These are phyloP conservation scores for Brachyopa scutellaris DNA, from an alignment of 2,888 invertebrate species.

Conservation along the genomic window DNA sequence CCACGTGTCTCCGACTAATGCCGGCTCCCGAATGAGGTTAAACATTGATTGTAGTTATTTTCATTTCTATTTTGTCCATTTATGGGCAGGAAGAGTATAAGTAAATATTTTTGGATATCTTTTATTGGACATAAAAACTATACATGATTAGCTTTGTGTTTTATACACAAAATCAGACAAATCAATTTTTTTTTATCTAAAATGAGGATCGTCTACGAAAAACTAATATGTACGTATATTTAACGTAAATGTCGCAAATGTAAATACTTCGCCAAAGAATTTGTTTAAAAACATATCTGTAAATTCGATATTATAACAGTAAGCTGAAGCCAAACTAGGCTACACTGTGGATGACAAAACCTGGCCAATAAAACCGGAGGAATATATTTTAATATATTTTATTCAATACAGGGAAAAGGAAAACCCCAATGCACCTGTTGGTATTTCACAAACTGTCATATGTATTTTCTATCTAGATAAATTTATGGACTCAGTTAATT, in stretches of 20 bases:
- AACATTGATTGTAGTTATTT: background rate
- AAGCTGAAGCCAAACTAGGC: too few species aligned
- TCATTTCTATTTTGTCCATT: background rate
- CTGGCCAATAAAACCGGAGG: too few species aligned
- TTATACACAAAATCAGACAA: background rate
- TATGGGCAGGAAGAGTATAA: background rate
- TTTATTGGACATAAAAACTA: background rate
- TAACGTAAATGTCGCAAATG: too few species aligned
- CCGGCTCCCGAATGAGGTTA: conserved; percentile 27
- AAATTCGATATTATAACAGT: too few species aligned
- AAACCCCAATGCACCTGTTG: conserved; percentile 33
- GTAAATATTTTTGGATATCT: background rate
- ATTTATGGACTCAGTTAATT: conserved; percentile 8
- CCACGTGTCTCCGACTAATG: conserved; percentile 15
- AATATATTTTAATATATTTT: too few species aligned
- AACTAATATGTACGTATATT: too few species aligned
- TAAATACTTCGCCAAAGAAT: too few species aligned
- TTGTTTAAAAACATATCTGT: too few species aligned
- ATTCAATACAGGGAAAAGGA: background rate
- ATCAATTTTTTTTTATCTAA: too few species aligned
- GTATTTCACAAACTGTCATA: background rate
- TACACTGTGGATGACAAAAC: too few species aligned
- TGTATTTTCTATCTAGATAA: background rate
- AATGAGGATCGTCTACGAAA: too few species aligned
- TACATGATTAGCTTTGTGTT: background rate